Base-by-base conservation (phyloP, 2,888 invertebrate species). In the Plagodis pulveraria region DNA sequence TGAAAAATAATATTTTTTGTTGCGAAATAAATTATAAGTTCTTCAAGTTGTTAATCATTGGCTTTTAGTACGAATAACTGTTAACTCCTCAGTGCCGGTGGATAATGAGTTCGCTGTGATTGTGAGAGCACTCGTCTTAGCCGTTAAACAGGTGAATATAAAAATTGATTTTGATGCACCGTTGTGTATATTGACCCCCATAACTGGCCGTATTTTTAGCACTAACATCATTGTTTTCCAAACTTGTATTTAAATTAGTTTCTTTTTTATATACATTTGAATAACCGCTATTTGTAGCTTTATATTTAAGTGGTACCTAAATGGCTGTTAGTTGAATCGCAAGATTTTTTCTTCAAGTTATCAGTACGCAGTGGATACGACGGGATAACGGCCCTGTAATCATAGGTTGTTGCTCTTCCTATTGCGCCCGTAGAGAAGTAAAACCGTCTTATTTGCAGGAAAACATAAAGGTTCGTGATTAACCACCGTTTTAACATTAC, bases 381-480 rank as follows among this genome's bases (percentile, higher is more conserved):
- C 84, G 81, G 87, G 87, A 86, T 92, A 92, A 91, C 91, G 91
- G 91, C 90, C 89, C 86, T 83, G 87, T 89, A 91, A 92, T 92
- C 91, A 91, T 90, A 92, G 91, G 91, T 92, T 91, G 88, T 92
- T 92, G 91, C 84, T 91, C 91, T 89, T 89, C 88, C 87, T 87
- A 86, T 80, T 77, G 80, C 76, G 81, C 67, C 70, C 70, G 79
- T 74, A 71, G 78, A 83, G 84, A 83, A 82, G 84, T 84, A 83
- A 85, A 84, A 79, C 74, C 57, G 71, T 77, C 54, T 58, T 42
- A 48, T 80, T 80, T 77, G 74, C 73, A 81, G 81, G 77, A 81
- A 82, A 81, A 77, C 74, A 71, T 73, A 68, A 73, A 65, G 10
- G 40, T 67, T 63, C 63, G 59, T 69, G 65, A 60, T 63, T 61